Base-by-base conservation (phyloP, 2,797 vertebrate genomes). In the Podarcis lilfordi region DNA sequence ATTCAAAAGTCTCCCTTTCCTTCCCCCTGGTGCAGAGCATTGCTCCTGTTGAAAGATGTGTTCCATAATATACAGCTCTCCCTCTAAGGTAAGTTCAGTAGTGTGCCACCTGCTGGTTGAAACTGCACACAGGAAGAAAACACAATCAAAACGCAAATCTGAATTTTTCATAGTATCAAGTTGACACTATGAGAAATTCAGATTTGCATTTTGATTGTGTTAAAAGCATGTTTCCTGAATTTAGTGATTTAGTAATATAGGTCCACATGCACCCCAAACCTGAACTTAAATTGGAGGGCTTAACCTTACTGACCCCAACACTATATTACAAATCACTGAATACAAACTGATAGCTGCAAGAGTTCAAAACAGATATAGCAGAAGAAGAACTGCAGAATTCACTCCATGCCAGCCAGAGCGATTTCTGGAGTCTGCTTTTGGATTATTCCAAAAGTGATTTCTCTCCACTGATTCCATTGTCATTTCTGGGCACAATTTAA, bases 1-100 rank as follows among this genome's bases (percentile, higher is more conserved):
- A 3, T 43, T 35, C 45, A 78, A 66, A 78, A 13, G 21, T 1
- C 64, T 92, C 55, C 32, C 64, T 1, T 64, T 72, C 29, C 21
- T 69, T 78, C 74, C 25, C 50, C 15, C 76, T 84, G 37, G 0
- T 88, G 45, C 72, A 87, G 2, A n/a, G 1, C 64, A 1, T 81
- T 88, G 45, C 7, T 91, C 25, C 29, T 29, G 64, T 64, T 87
- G 55, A 90, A 90, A 90, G 86, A 85, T 85, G 71, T 78, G 77
- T 17, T 9, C 9, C 32, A 72, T n/a, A 74, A 59, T 50, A 68
- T 81, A 85, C 9, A 32, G 17, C 32, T 84, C 8, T 32, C 45
- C 32, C 64, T 86, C 89, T 84, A 72, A 88, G 59, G 71, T 27
- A 61, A 43, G 27, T 37, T 29, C 4, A 77, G 9, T 74, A 78